Conservation (phyloP, 2,888 invertebrate genomes). For the Agriopis leucophaearia region DNA sequence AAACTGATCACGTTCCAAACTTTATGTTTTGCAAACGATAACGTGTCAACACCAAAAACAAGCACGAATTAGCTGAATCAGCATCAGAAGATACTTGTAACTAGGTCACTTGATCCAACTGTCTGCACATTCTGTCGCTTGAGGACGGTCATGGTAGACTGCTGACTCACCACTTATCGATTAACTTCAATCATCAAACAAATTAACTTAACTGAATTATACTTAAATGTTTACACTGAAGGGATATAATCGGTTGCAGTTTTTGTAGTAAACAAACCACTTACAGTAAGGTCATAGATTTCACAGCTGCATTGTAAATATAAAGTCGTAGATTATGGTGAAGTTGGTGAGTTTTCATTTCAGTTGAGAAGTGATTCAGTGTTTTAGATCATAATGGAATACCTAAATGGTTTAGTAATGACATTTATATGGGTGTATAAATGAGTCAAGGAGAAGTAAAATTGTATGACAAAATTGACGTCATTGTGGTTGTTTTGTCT, state of each 20-base stretch:
- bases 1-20: conserved; percentile 2
- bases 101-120: conserved; percentile 5
- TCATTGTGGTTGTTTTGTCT: no score
- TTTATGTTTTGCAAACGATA: conserved; percentile 2
- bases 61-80: background rate
- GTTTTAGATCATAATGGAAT: no score
- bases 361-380: conserved; percentile 1
- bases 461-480: no score
- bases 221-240: background rate
- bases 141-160: conserved; percentile 31
- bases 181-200: conserved; percentile 5
- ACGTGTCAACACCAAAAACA: background rate
- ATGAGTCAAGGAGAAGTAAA: no score
- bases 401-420: no score
- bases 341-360: conserved; percentile 11
- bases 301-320: background rate
- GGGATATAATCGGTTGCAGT: conserved; percentile 5
- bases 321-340: background rate
- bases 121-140: conserved; percentile 16
- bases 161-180: conserved; percentile 2
- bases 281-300: conserved; percentile 1
- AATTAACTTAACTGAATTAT: background rate
- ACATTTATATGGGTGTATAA: no score
- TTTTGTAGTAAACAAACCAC: conserved; percentile 13
- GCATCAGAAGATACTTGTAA: background rate